Evolutionary conservation across 2,888 invertebrate genomes (phyloP), one percentile per base, ranked within the genome.

Genomic region (Drosophila kokeensis): DNA sequence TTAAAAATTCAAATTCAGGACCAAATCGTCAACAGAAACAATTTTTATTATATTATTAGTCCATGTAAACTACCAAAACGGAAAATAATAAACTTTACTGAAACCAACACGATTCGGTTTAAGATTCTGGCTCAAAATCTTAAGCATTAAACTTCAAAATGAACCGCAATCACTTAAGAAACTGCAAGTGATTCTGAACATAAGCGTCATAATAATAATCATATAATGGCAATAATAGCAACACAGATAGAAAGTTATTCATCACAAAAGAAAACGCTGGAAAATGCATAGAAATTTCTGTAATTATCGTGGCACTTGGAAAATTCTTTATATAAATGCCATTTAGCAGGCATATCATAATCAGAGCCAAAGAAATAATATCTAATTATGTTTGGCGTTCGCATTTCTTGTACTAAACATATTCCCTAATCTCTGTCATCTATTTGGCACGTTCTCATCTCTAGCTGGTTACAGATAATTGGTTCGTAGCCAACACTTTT

Each of bases 381-480:
- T 6, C n/a, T 0, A n/a, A 29, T 50, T 50, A 13, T 29, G 24
- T 32, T 27, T 18, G 18, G 0, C 8, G 18, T 30, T 34, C 29
- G 21, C 27, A 48, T 42, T 57, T 59, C 21, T 36, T 15, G 15
- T 21, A 48, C 50, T 50, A 24, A 45, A 45, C 32, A 6, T 36
- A 18, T 59, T 1, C 6, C 27, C 45, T 15, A 32, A 32, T 24
- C 36, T 24, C 21, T 27, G 24, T 21, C 27, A 40, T 38, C 54
- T 24, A 45, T 61, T 50, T 55, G 52, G 54, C 71, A 70, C 71
- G 57, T 45, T 80, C 34, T 32, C 66, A 69, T 79, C 80, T 61
- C 80, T 66, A 64, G 24, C 65, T 7, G 13, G 11, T 49, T 15
- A 8, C 7, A 49, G 13, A 18, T 21, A n/a, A 53, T 42, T 32